These are phyloP conservation scores for Oithona nana DNA, from an alignment of 2,888 invertebrate species.

Conservation along the genomic window DNA sequence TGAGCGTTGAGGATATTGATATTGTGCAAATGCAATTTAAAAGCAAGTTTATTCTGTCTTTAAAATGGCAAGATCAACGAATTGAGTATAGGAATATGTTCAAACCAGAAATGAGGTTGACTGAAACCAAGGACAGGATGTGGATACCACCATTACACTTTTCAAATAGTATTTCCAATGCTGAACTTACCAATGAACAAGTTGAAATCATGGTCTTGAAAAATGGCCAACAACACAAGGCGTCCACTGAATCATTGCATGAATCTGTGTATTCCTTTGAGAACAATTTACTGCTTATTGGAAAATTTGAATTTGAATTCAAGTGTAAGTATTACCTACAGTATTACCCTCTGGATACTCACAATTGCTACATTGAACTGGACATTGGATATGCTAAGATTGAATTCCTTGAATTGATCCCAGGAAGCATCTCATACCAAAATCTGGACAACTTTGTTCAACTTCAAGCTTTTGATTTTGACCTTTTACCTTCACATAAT, in stretches of 20 bases:
- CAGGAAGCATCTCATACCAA: not conserved
- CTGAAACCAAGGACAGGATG: not conserved
- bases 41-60: not conserved
- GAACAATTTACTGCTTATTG: not conserved
- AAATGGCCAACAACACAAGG: not conserved
- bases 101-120: not conserved
- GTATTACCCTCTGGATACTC: conserved; percentile 8
- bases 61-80: not conserved
- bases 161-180: not conserved
- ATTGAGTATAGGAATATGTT: not conserved
- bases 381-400: not conserved
- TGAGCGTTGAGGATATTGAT: not conserved
- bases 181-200: not conserved
- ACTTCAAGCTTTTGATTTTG: not conserved
- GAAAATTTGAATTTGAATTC: not conserved
- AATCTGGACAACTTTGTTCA: not conserved
- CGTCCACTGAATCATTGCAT: not conserved
- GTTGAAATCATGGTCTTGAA: not conserved
- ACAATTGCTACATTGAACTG: not conserved
- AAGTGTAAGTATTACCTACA: not conserved
- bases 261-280: not conserved
- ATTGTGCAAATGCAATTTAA: not conserved
- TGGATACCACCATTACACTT: not conserved
- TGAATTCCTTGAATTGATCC: not conserved
- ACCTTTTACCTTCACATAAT: not conserved